Base-by-base conservation (phyloP, 1,140 invertebrate species). In the Ptiloglossa arizonensis region DNA sequence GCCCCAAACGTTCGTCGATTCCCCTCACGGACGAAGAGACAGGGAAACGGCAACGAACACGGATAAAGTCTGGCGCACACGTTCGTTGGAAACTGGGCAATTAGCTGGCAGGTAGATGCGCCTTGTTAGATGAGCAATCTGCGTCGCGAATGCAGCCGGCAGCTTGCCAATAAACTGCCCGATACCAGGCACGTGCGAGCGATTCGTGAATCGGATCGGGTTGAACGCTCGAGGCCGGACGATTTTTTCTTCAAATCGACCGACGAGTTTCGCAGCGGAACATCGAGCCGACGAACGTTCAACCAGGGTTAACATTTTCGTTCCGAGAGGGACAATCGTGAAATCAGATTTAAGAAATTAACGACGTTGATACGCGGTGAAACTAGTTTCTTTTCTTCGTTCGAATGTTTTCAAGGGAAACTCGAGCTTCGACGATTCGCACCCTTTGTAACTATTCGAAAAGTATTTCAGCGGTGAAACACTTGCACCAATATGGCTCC, bases 111-210 rank as follows among this genome's bases (percentile, higher is more conserved):
- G 64, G 46, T 67, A 82, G 48, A 59, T 19, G 9, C 38, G 24
- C 24, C 48, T 64, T 46, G 52, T 68, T 79, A 48, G 38, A 72
- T 50, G 48, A 46, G 46, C 60, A 66, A 74, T 62, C 32, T 48
- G 66, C 79, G 71, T 73, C 67, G 50, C 48, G 50, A 79, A 82
- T 57, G 22, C 50, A 29, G 19, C 38, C 15, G 78, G 67, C 56
- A 63, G 24, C 69, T 24, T 54, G 78, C 68, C 57, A 83, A 69
- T 56, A 56, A 71, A 29, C 19, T 54, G 46, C 38, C 67, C 52
- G 67, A 75, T 57, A 66, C 22, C 24, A 46, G 50, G 52, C 56
- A 78, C 74, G 80, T 63, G 60, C 62, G 63, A 71, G 2, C 46
- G 67, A 44, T 74, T 74, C 48, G 24, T n/a, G 38, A 22, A 56